Percentiles rank a stretch among this genome's conserved stretches.
phyloP scores from a whole-genome alignment of 2,888 invertebrate species.

The Pristionchus mayeri region DNA sequence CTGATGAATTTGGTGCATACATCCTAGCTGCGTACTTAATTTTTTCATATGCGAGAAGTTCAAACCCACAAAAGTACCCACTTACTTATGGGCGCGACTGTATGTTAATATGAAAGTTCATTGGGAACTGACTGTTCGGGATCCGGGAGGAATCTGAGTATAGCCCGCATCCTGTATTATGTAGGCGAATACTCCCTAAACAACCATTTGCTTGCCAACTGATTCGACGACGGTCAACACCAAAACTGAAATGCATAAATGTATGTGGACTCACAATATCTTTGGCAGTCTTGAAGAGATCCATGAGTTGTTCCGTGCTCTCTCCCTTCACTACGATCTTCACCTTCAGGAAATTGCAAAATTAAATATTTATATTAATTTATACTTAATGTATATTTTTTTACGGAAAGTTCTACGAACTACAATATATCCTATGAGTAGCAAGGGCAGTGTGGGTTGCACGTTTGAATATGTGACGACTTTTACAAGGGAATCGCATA shows the following conservation, averaged over 20 bases:
- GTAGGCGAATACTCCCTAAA: constrained; percentile 77
- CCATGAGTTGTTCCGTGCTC: constrained; percentile 78
- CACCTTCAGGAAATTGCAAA: constrained; percentile 51
- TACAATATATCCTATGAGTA: too few relatives aligned
- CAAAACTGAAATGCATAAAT: not conserved
- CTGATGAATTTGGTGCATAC: too few relatives aligned
- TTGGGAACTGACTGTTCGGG: constrained; percentile 75
- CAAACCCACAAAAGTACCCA: too few relatives aligned
- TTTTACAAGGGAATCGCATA: too few relatives aligned
- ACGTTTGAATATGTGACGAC: too few relatives aligned
- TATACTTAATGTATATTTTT: too few relatives aligned
- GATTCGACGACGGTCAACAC: too few relatives aligned
- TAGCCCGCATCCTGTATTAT: constrained; percentile 80
- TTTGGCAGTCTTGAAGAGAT: constrained; percentile 77
- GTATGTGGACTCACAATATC: constrained; percentile 62
- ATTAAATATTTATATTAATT: not conserved
- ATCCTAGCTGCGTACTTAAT: too few relatives aligned
- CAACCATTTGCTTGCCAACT: not conserved
- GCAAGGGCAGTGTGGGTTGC: too few relatives aligned
- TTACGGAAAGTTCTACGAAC: too few relatives aligned
- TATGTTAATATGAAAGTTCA: not conserved
- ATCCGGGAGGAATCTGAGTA: constrained; percentile 79
- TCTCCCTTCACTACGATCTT: constrained; percentile 77
- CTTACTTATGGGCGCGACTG: too few relatives aligned
- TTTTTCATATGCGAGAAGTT: too few relatives aligned